These are phyloP conservation scores for Bubalus kerabau DNA, from an alignment of 2,113 vertebrate genomes.

Conservation along the genomic window DNA sequence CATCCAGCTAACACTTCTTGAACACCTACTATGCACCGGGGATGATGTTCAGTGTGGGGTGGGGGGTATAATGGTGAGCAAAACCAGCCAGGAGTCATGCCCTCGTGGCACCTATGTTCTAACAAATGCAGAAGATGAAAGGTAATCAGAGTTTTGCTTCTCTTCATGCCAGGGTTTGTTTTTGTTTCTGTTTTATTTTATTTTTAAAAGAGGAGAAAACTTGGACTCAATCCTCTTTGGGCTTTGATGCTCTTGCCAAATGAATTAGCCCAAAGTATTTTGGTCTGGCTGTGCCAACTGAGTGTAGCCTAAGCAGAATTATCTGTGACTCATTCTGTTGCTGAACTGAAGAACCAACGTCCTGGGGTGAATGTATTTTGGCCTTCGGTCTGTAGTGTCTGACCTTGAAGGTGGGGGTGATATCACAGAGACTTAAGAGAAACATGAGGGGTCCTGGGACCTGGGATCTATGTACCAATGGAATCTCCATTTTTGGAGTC, in stretches of 20 bases:
- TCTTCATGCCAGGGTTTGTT: slow-evolving; percentile 19
- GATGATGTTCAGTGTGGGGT: rapidly evolving
- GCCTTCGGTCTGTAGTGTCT: rapidly evolving
- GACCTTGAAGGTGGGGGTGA: not conserved
- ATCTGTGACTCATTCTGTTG: slow-evolving; percentile 50
- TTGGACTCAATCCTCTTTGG: slow-evolving; percentile 21
- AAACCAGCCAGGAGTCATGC: rapidly evolving
- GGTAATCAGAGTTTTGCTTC: not conserved
- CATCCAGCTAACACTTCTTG: rapidly evolving
- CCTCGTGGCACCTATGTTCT: rapidly evolving
- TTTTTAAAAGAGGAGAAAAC: slow-evolving; percentile 37
- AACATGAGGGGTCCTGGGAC: not conserved
- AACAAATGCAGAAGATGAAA: not conserved
- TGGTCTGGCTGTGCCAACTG: not conserved
- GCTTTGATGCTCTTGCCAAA: slow-evolving; percentile 73
- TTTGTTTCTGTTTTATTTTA: slow-evolving; percentile 43
- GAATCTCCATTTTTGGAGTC: not conserved
- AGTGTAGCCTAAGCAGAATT: not conserved
- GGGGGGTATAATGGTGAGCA: rapidly evolving
- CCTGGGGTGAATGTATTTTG: not conserved
- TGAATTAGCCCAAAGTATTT: slow-evolving; percentile 54
- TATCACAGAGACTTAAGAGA: not conserved
- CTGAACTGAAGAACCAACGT: not conserved
- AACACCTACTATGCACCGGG: not conserved
- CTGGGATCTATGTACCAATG: rapidly evolving